phyloP scores from a whole-genome alignment of 2,888 invertebrate species.

The Dynastes hyllus region DNA sequence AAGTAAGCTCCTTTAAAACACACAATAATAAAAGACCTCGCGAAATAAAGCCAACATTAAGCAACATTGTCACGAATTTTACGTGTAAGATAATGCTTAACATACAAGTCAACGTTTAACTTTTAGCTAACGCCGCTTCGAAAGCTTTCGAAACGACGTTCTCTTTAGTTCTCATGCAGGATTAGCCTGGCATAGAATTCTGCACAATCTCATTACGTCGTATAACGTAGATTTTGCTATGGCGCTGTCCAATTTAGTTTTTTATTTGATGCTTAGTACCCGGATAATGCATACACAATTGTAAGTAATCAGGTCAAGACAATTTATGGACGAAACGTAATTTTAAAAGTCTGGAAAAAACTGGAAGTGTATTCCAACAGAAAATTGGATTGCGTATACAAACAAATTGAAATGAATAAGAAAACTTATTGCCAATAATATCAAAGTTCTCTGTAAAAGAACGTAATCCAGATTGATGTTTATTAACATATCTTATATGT shows the following conservation, averaged over 20 bases:
- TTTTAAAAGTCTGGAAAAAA: not conserved
- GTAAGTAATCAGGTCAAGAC: conserved; percentile 20
- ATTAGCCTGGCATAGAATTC: conserved; percentile 12
- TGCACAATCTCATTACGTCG: conserved; percentile 4
- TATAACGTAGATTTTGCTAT: conserved; percentile 11
- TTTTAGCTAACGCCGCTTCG: not conserved
- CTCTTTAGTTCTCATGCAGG: not conserved
- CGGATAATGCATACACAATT: not conserved
- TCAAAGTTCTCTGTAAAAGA: too few species aligned
- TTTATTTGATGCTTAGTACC: not conserved
- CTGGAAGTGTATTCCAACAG: too few species aligned
- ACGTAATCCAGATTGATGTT: too few species aligned
- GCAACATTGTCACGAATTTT: conserved; percentile 21
- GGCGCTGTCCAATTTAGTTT: conserved; percentile 14
- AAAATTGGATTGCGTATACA: too few species aligned
- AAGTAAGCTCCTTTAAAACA: not conserved
- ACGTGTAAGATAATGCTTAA: not conserved
- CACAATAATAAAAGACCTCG: not conserved
- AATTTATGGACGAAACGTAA: not conserved
- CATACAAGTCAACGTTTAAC: conserved; percentile 7
- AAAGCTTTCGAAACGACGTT: not conserved
- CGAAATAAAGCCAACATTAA: not conserved
- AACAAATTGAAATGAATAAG: too few species aligned
- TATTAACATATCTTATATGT: too few species aligned
- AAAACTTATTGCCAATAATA: too few species aligned